Conservation (phyloP, 2,797 vertebrate species). For the Megalops cyprinoides region DNA sequence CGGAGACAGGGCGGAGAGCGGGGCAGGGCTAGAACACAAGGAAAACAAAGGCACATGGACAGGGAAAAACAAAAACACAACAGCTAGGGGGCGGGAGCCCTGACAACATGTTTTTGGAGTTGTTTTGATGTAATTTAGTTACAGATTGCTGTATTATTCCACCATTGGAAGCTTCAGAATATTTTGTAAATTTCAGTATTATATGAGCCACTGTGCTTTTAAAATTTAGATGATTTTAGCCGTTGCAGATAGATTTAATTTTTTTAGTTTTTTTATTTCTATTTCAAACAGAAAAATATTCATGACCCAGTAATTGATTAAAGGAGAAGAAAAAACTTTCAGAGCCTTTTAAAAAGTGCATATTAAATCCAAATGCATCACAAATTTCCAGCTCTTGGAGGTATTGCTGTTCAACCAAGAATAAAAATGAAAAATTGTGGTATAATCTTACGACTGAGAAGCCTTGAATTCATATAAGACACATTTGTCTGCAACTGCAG, state of each 20-base stretch:
- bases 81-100: too few relatives aligned
- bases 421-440: conserved; percentile 23
- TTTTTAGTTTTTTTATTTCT: neutral
- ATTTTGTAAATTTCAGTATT: neutral
- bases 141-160: neutral
- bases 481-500: conserved; percentile 13
- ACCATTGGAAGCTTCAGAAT: neutral
- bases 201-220: neutral
- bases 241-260: neutral
- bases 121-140: too few relatives aligned
- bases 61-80: too few relatives aligned
- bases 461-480: neutral
- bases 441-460: neutral
- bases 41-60: too few relatives aligned
- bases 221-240: neutral
- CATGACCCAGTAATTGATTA: neutral
- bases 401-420: conserved; percentile 3
- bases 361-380: neutral
- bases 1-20: too few relatives aligned
- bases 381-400: neutral
- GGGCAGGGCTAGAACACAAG: too few relatives aligned
- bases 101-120: too few relatives aligned
- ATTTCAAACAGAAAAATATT: neutral
- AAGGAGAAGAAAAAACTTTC: neutral
- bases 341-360: neutral